Conservation (phyloP, 2,113 vertebrate genomes). For the Clarias macrocephalus region DNA sequence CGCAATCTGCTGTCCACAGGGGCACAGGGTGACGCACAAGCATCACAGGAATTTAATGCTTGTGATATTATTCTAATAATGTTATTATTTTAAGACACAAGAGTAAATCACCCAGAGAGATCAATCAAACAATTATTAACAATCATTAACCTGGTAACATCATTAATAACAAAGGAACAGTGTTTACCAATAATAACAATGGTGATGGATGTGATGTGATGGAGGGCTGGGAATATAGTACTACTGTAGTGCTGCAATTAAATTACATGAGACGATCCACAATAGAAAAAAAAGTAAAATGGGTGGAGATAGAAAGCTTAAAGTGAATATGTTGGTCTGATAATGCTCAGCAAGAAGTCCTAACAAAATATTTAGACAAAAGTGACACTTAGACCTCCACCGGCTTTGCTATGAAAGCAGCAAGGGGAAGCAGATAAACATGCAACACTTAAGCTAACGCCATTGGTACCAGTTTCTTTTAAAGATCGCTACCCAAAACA, state of each 20-base stretch:
- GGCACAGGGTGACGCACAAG: conserved; percentile 71
- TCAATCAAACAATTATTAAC: neutral
- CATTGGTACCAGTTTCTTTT: neutral
- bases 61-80: neutral
- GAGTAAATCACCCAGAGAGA: neutral
- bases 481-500: neutral
- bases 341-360: neutral
- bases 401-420: neutral
- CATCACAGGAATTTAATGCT: conserved; percentile 59
- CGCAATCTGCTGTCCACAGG: conserved; percentile 70
- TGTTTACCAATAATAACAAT: neutral
- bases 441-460: neutral
- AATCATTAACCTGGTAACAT: neutral
- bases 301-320: neutral
- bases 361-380: neutral
- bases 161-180: neutral
- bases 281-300: neutral
- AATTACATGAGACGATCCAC: neutral
- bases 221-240: neutral
- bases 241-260: neutral
- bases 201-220: neutral
- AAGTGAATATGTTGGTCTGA: neutral
- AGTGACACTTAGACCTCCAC: neutral
- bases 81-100: neutral
- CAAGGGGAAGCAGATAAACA: neutral